Percentiles rank a stretch among this genome's conserved stretches.
phyloP scores from a whole-genome alignment of 2,113 vertebrate genomes.

The Oxygymnocypris stewartii region DNA sequence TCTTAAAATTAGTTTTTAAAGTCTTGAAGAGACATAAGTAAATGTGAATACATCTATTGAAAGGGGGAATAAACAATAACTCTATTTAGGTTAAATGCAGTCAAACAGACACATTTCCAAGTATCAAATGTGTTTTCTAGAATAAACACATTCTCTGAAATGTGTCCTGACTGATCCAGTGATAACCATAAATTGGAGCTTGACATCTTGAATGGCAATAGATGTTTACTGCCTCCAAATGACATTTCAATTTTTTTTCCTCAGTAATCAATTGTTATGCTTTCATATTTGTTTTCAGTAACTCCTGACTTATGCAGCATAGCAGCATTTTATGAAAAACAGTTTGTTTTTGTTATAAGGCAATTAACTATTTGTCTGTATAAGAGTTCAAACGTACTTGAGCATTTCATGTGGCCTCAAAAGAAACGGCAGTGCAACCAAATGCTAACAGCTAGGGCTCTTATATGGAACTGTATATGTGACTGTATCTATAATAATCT shows the following conservation, averaged over 20 bases:
- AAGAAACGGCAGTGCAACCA: neutral
- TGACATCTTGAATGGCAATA: conserved; percentile 16
- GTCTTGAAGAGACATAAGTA: neutral
- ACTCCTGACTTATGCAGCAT: conserved; percentile 2
- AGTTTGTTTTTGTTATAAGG: neutral
- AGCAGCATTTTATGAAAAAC: neutral
- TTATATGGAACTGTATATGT: neutral
- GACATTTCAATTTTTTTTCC: neutral
- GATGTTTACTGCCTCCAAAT: conserved; percentile 9
- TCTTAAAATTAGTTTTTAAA: neutral
- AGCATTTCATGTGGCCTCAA: neutral
- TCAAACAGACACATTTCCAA: neutral
- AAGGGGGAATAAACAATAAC: neutral
- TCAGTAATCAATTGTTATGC: conserved; percentile 22
- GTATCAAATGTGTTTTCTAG: conserved; percentile 3
- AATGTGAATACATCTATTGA: neutral
- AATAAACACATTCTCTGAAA: conserved; percentile 36
- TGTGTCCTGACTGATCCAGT: conserved; percentile 12
- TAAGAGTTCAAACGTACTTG: neutral
- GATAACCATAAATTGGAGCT: neutral
- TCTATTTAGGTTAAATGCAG: conserved; percentile 1
- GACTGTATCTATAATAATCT: neutral
- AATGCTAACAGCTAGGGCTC: neutral
- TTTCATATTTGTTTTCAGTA: neutral
- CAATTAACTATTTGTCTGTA: neutral